Base-by-base conservation (phyloP, 2,797 vertebrate species). In the Pempheris klunzingeri region DNA sequence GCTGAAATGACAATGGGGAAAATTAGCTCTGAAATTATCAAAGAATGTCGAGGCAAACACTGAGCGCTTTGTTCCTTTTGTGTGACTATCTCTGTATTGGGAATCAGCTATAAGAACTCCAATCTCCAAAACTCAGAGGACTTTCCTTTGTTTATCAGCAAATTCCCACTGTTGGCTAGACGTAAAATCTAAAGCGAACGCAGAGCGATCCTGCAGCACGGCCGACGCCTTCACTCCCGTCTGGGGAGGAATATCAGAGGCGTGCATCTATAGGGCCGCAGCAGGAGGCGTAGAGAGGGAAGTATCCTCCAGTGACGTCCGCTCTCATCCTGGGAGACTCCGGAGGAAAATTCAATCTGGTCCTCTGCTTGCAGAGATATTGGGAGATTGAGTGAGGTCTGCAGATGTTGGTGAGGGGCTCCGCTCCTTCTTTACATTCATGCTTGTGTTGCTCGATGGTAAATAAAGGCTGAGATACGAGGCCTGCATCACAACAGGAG, bases 271-370 rank as follows among this genome's bases (percentile, higher is more conserved):
- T 77, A 68, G 77, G 74, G 74, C 74, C 47, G 34, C 71, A 77
- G 81, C 70, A 79, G 77, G 81, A 85, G 70, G 71, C 50, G 26
- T 1, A 62, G 76, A 57, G 70, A 57, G 59, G 79, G 78, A 76
- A 77, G 76, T 57, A 85, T 87, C 75, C 90, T 86, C 83, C 61
- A 49, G 80, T 87, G 88, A 88, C 67, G 70, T 77, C 82, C 44
- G 41, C 71, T 82, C 78, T 80, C 88, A 85, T 93, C 91, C 90
- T 92, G 75, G 53, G 92, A 94, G 91, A 92, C 86, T 89, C 81
- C 7, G 4, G 59, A 87, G 82, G 73, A 92, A 90, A 93, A 93
- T 91, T 93, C 87, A 92, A 92, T 93, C 90, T 87, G 90, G 77
- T 85, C 77, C 75, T 87, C 82, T 78, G 90, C 89, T 83, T 68